Base-by-base conservation (phyloP, 1,140 invertebrate species). In the Cataglyphis hispanica region DNA sequence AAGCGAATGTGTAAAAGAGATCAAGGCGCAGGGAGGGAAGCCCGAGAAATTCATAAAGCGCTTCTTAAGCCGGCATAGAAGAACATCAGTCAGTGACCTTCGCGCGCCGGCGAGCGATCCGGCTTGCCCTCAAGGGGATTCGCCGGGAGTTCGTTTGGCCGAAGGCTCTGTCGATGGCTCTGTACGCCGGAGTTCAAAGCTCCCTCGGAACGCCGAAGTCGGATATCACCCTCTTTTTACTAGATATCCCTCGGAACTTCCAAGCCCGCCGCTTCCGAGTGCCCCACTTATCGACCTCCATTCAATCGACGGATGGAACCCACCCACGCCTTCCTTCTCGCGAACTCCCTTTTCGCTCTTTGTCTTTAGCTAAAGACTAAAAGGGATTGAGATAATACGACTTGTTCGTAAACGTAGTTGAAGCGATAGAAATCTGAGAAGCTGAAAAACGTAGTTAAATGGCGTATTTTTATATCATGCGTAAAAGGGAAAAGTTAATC, bases 11-110 rank as follows among this genome's bases (percentile, higher is more conserved):
- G 89, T 53, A 87, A 89, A 90, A 58, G 60, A 70, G 80, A 80
- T 87, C 66, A 84, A 61, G 77, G 74, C 56, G 88, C 70, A 34
- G 66, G 19, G 85, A 34, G 66, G 19, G 85, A 87, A 89, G 88
- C 75, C 37, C 70, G 86, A 84, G 88, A 90, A 87, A 90, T 90
- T 90, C 89, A 90, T 90, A 90, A 90, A 90, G 89, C 89, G 31
- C 70, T 87, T 85, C 81, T 89, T 87, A 87, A 90, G 89, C 81
- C 56, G 69, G 37, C 53, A 72, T 40, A 53, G 74, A 77, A 84
- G 87, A 86, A 80, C 76, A 78, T 90, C 88, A 89, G 88, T 90
- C 86, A 83, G 86, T 90, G 86, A 90, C 81, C 86, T 90, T 80
- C 86, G 72, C 72, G 60, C 87, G 66, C 53, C 67, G 72, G 27